Evolutionary conservation across 2,888 invertebrate species (phyloP).

Genomic region (Venusia cambrica): DNA sequence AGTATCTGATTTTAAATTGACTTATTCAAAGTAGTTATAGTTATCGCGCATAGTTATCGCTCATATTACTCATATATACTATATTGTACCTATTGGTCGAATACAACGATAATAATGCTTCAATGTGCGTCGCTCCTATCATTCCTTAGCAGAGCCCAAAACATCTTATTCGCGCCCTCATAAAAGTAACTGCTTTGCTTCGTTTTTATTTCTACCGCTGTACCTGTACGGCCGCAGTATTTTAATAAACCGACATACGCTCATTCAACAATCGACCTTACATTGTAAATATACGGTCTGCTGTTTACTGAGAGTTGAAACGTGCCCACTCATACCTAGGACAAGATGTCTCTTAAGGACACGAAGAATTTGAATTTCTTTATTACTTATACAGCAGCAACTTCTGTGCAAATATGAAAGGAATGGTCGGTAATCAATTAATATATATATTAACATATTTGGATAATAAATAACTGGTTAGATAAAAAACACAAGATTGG

Average conservation of each 20-base stretch:
- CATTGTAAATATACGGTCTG: slow-evolving; percentile 28
- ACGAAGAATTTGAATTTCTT: slow-evolving; percentile 78
- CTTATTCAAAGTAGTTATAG: no score
- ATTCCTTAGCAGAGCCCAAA: slow-evolving; percentile 78
- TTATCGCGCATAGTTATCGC: no score
- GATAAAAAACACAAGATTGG: no score
- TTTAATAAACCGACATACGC: slow-evolving; percentile 68
- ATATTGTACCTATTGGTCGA: no score
- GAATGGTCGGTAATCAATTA: slow-evolving; percentile 26
- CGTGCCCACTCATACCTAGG: slow-evolving; percentile 76
- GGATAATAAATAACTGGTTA: no score
- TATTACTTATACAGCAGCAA: slow-evolving; percentile 63
- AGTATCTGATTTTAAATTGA: no score
- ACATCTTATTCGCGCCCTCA: slow-evolving; percentile 82
- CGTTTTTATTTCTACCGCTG: slow-evolving; percentile 78
- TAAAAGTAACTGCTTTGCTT: slow-evolving; percentile 80
- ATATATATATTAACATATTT: not conserved
- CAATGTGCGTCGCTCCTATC: slow-evolving; percentile 42
- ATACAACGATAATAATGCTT: no score
- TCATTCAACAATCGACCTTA: slow-evolving; percentile 43
- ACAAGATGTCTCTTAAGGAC: slow-evolving; percentile 72
- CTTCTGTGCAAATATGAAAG: slow-evolving; percentile 35
- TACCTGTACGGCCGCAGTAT: slow-evolving; percentile 80
- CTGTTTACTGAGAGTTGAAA: slow-evolving; percentile 45
- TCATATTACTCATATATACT: no score